phyloP scores from a whole-genome alignment of 1,140 invertebrate species.

The Polypedilum pembai region DNA sequence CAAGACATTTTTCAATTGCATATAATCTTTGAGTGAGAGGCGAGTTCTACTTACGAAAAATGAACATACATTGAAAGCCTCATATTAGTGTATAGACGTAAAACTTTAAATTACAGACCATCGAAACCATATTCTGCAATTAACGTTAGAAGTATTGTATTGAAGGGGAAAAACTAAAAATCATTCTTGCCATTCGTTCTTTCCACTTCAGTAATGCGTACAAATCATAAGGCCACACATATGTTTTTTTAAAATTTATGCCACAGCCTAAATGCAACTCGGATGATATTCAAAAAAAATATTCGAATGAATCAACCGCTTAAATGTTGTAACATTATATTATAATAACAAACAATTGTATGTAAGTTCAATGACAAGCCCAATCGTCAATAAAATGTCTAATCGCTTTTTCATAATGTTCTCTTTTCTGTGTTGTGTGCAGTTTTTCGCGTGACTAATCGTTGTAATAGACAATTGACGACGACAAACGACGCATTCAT shows the following conservation, averaged over 20 bases:
- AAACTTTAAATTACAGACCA: not conserved
- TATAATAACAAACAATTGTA: not conserved
- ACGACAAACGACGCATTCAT: not conserved
- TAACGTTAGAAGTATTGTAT: not conserved
- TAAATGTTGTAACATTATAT: not conserved
- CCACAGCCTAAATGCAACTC: not conserved
- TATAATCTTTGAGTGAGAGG: no score
- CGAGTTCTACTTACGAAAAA: no score
- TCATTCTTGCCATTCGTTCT: not conserved
- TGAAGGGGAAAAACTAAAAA: not conserved
- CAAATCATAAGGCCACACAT: not conserved
- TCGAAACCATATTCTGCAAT: not conserved
- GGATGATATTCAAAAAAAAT: conserved; percentile 17
- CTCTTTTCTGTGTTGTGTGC: conserved; percentile 18
- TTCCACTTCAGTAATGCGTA: conserved; percentile 17
- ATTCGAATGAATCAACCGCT: not conserved
- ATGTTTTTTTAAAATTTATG: not conserved
- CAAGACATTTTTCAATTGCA: no score
- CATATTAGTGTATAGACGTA: not conserved
- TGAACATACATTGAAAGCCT: no score
- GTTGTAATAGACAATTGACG: not conserved
- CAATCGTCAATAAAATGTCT: conserved; percentile 21
- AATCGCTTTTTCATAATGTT: conserved; percentile 9
- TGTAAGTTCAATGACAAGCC: conserved; percentile 28
- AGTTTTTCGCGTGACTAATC: conserved; percentile 27